Percentiles rank a stretch among this genome's conserved stretches.
Evolutionary conservation across 2,113 vertebrate genomes (phyloP).

Genomic region (Istiophorus platypterus): DNA sequence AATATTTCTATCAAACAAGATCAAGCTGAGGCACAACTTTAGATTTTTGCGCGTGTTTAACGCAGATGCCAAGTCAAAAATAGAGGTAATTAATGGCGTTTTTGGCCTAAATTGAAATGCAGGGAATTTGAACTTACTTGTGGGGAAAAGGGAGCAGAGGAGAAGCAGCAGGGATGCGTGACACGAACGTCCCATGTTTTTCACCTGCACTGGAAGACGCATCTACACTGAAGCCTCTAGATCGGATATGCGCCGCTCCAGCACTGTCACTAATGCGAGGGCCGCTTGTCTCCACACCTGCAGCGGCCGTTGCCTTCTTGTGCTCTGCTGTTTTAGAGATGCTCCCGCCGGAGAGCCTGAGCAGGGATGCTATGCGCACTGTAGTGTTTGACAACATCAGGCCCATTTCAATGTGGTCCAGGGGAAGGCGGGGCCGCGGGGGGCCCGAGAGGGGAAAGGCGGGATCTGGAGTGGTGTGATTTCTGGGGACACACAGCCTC

Average conservation of each 20-base stretch:
- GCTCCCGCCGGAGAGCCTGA: slow-evolving; percentile 31
- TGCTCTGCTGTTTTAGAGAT: not conserved
- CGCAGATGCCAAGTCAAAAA: not conserved
- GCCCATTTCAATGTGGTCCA: slow-evolving; percentile 80
- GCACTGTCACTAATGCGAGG: not conserved
- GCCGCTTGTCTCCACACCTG: not conserved
- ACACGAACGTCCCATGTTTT: slow-evolving; percentile 55
- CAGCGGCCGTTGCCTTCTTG: not conserved
- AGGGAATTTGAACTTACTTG: slow-evolving; percentile 73
- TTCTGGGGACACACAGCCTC: slow-evolving; percentile 63
- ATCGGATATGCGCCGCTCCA: not conserved
- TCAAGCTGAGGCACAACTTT: no score
- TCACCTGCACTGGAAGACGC: slow-evolving; percentile 27
- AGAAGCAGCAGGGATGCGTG: slow-evolving; percentile 56
- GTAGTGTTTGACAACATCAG: slow-evolving; percentile 74
- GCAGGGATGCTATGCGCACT: slow-evolving; percentile 54
- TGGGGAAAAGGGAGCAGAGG: slow-evolving; percentile 45
- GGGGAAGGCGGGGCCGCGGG: slow-evolving; percentile 71
- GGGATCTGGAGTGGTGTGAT: slow-evolving; percentile 84
- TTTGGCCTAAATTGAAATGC: not conserved
- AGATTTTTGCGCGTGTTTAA: no score
- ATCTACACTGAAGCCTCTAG: not conserved
- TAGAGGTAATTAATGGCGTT: not conserved
- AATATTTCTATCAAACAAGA: not conserved
- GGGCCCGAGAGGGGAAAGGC: slow-evolving; percentile 52